A percentile compares a stretch with the other conserved stretches of the same genome.
Conservation (phyloP, 2,888 invertebrate genomes). For the Acronicta alni region DNA sequence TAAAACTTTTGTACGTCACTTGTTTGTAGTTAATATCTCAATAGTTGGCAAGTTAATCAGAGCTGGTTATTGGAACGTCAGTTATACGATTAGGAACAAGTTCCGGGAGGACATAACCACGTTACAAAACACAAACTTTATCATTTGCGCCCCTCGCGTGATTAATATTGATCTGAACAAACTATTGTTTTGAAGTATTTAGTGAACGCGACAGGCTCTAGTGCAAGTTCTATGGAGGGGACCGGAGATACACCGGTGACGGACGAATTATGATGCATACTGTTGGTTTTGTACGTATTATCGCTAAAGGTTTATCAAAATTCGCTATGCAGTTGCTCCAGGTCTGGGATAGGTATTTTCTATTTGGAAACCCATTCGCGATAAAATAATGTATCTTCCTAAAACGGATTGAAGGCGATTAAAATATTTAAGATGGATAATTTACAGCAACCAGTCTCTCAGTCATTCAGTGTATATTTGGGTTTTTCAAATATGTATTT, state of each 20-base stretch:
- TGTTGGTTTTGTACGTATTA: background rate
- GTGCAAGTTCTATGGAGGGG: slow-evolving; percentile 12
- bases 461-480: too few species aligned
- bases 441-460: too few species aligned
- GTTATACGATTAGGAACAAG: slow-evolving; percentile 39
- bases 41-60: slow-evolving; percentile 42
- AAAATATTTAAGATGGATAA: too few species aligned
- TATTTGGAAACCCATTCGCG: too few species aligned
- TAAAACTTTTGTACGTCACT: slow-evolving; percentile 3
- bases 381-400: too few species aligned
- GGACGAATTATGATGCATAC: background rate
- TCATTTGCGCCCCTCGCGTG: slow-evolving; percentile 56
- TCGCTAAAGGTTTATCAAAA: too few species aligned
- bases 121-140: slow-evolving; percentile 67
- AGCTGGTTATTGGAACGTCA: slow-evolving; percentile 31
- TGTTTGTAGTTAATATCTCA: slow-evolving; percentile 15
- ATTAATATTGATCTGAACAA: slow-evolving; percentile 59
- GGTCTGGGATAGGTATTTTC: too few species aligned
- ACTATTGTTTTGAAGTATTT: slow-evolving; percentile 54
- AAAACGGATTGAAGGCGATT: too few species aligned
- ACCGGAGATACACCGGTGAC: background rate
- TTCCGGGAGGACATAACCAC: slow-evolving; percentile 50
- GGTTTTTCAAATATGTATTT: too few species aligned
- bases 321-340: too few species aligned
- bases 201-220: slow-evolving; percentile 20